A percentile compares a stretch with the other conserved stretches of the same genome.
Evolutionary conservation across 2,113 vertebrate species (phyloP).

Genomic region (Eleginops maclovinus): DNA sequence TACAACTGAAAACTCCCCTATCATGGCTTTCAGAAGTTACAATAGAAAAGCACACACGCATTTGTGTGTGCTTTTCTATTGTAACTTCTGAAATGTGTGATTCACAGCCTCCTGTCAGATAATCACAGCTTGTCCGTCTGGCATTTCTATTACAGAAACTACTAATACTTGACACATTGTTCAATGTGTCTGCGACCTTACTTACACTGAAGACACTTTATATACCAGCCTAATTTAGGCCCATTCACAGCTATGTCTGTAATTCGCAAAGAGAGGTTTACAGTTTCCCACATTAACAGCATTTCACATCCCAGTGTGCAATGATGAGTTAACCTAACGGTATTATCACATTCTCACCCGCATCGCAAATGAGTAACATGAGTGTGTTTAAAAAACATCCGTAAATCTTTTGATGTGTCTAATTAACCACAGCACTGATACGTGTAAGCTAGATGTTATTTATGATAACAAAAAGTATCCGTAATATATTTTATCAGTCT

Average conservation of each 20-base stretch:
- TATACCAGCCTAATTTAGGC: slow-evolving; percentile 3
- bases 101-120: too few species aligned
- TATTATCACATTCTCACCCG: slow-evolving; percentile 23
- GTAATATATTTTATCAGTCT: background rate
- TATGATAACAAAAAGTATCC: background rate
- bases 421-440: background rate
- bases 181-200: background rate
- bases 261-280: slow-evolving; percentile 17
- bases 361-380: slow-evolving; percentile 19
- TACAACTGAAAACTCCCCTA: background rate
- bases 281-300: slow-evolving; percentile 16
- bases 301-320: slow-evolving; percentile 26
- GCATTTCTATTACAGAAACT: slow-evolving; percentile 11
- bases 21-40: too few species aligned
- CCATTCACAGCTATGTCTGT: slow-evolving; percentile 27
- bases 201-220: slow-evolving; percentile 22
- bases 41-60: too few species aligned
- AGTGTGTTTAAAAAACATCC: background rate
- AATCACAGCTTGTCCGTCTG: background rate
- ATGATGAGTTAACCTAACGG: slow-evolving; percentile 29
- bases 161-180: slow-evolving; percentile 1
- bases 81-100: background rate
- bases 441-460: background rate
- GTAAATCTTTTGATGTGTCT: background rate
- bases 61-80: background rate